Evolutionary conservation across 2,888 invertebrate genomes (phyloP).

Genomic region (Carabus problematicus): DNA sequence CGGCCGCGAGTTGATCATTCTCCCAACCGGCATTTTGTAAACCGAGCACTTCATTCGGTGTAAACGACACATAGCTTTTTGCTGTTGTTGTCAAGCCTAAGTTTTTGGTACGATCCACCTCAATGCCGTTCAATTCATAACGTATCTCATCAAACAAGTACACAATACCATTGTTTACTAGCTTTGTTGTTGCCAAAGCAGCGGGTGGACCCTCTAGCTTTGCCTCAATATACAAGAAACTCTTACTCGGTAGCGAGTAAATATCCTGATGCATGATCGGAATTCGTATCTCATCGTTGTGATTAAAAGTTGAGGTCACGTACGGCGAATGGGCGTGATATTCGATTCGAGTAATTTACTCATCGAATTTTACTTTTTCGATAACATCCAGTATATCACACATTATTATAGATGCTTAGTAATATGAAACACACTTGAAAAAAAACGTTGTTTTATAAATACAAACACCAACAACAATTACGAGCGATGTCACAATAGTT

Average conservation of each 20-base stretch:
- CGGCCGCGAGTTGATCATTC: conserved; percentile 9
- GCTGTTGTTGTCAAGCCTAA: conserved; percentile 51
- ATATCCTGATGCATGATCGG: too few relatives aligned
- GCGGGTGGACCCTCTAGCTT: too few relatives aligned
- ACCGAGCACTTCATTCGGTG: conserved; percentile 46
- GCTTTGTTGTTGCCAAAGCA: conserved; percentile 34
- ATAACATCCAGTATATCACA: conserved; percentile 45
- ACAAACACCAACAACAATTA: too few relatives aligned
- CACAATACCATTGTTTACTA: conserved; percentile 48
- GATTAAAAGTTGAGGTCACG: conserved; percentile 44
- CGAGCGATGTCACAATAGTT: too few relatives aligned
- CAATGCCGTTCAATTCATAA: conserved; percentile 53
- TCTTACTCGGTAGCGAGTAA: too few relatives aligned
- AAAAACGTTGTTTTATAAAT: too few relatives aligned
- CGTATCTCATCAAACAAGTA: conserved; percentile 52
- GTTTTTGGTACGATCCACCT: conserved; percentile 51
- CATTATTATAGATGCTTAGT: too few relatives aligned
- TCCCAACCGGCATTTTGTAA: conserved; percentile 48
- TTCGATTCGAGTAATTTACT: conserved; percentile 47
- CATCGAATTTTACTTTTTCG: conserved; percentile 45
- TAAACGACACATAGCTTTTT: conserved; percentile 52
- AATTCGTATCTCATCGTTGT: too few relatives aligned
- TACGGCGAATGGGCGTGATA: conserved; percentile 50
- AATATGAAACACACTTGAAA: too few relatives aligned
- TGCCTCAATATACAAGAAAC: too few relatives aligned